Evolutionary conservation across 2,113 vertebrate species (phyloP), one percentile per base, ranked within the genome.

Genomic region (Etia nguti): DNA sequence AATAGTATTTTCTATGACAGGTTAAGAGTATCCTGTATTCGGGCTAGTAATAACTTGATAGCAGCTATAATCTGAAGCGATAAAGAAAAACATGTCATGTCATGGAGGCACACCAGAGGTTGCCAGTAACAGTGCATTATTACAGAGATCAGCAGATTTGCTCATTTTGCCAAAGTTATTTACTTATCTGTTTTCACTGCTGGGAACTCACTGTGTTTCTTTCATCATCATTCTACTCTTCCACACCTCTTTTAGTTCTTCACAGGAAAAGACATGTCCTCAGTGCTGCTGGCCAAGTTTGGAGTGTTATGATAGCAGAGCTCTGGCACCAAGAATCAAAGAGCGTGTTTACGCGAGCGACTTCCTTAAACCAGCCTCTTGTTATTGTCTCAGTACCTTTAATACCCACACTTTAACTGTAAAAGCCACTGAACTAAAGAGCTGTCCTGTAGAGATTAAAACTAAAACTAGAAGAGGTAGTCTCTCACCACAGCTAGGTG

Each of bases 221-320:
- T 56, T 48, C 20, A 24, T 24, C 79, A 62, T 18, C 10, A n/a
- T 75, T 56, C 54, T 73, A 38, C 29, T 84, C 59, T 56, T 79
- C 55, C 41, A 56, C 57, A 70, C 46, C 20, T 41, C 59, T 82
- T 11, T 62, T 31, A 38, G n/a, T 57, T 85, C 65, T 62, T 87
- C 55, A 48, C 50, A 65, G 22, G 15, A 56, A 43, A 80, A 60
- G 73, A 79, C 70, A 80, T 46, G 29, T 60, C 68, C 46, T 65
- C 46, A 31, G 16, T 75, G 57, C 83, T n/a, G 86, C 81, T 68
- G 81, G 83, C 91, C 87, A 89, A 68, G 55, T 84, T 86, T 79
- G 38, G 70, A 92, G 88, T 80, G 85, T 31, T 86, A 22, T 62
- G 81, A 90, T 84, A 87, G 85, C 80, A 83, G 31, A 81, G 36